Percentiles rank a stretch among this genome's conserved stretches.
phyloP scores from a whole-genome alignment of 2,113 vertebrate species.

The Burhinus oedicnemus region DNA sequence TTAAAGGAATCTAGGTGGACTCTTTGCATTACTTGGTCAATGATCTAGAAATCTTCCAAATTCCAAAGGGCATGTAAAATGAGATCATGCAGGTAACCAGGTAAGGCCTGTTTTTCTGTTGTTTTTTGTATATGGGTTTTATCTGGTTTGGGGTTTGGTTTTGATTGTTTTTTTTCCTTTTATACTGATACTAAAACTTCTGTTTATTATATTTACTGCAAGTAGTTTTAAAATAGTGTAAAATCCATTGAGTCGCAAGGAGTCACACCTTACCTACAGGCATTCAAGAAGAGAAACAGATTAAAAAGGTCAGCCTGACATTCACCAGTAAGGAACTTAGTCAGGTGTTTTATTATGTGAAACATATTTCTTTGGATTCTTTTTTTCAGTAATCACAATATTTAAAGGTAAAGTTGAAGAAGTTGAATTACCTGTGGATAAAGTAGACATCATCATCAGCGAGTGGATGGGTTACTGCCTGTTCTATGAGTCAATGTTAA shows the following conservation, averaged over 20 bases:
- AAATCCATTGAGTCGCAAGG: not conserved
- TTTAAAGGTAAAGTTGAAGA: constrained; percentile 98
- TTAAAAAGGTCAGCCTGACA: constrained; percentile 7
- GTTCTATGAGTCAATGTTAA: constrained; percentile 98
- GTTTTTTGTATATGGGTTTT: not conserved
- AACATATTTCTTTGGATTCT: constrained; percentile 52
- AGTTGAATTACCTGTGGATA: constrained; percentile 93
- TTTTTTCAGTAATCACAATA: constrained; percentile 95
- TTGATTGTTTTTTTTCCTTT: not conserved
- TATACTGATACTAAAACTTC: not conserved
- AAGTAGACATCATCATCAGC: constrained; percentile 98
- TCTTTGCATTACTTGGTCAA: constrained; percentile 1
- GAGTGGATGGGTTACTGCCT: constrained; percentile 99
- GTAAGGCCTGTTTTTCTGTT: not conserved
- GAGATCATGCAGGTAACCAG: not conserved
- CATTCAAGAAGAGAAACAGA: not conserved
- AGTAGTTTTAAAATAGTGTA: not conserved
- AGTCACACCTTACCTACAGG: not conserved
- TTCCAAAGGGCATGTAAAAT: not conserved
- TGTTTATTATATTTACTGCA: not conserved
- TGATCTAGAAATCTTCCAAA: not conserved
- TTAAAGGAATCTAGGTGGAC: not conserved
- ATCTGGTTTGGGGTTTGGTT: not conserved
- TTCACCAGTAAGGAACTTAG: not conserved
- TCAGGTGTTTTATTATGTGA: constrained; percentile 55